Evolutionary conservation across 2,113 vertebrate genomes (phyloP).

Genomic region (Holacanthus passer): DNA sequence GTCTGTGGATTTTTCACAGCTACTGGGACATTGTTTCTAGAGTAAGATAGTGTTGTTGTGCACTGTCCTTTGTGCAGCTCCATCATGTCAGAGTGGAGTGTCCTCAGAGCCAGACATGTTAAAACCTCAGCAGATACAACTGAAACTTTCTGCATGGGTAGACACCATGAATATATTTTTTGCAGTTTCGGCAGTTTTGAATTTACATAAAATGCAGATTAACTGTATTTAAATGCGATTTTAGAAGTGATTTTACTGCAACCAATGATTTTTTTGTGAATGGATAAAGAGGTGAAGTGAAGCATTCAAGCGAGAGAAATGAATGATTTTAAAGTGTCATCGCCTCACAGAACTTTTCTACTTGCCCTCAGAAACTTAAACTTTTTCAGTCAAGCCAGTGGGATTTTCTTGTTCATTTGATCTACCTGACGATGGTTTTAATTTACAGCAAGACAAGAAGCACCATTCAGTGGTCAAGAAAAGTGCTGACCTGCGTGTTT

Average conservation of each 20-base stretch:
- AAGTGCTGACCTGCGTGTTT: slow-evolving; percentile 40
- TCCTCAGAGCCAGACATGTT: background rate
- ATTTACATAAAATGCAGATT: slow-evolving; percentile 40
- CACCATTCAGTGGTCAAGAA: slow-evolving; percentile 21
- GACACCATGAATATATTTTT: background rate
- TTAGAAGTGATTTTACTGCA: slow-evolving; percentile 16
- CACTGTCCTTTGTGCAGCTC: background rate
- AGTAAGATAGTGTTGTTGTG: background rate
- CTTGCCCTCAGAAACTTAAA: background rate
- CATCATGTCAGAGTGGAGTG: background rate
- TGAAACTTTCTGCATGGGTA: slow-evolving; percentile 14
- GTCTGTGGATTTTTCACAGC: background rate
- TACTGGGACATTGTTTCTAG: too few relatives aligned
- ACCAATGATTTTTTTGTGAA: background rate
- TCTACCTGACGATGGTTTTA: slow-evolving; percentile 31
- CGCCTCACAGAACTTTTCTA: background rate
- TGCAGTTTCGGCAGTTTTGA: background rate
- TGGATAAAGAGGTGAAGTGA: slow-evolving; percentile 2
- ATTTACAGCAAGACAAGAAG: slow-evolving; percentile 46
- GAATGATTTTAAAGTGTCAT: background rate
- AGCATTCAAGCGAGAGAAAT: background rate
- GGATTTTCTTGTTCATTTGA: slow-evolving; percentile 33
- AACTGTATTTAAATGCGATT: slow-evolving; percentile 3
- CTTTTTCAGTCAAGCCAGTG: background rate
- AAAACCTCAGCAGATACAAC: slow-evolving; percentile 11